These are phyloP conservation scores for Trogon surrucura DNA, from an alignment of 2,113 vertebrate species.

Conservation along the genomic window DNA sequence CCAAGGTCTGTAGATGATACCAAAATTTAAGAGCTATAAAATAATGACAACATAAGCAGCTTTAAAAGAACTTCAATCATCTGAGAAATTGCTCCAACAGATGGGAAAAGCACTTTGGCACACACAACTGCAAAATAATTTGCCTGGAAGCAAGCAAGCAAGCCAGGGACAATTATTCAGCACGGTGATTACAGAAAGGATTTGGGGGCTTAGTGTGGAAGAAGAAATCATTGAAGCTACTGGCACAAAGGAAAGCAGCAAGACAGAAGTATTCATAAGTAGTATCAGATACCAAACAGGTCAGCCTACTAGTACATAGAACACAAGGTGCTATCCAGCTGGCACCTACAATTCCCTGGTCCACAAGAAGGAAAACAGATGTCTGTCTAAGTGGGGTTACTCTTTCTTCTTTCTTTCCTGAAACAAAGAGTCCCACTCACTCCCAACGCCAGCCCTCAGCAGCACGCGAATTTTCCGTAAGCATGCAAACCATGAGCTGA, in stretches of 20 bases:
- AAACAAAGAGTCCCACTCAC: background rate
- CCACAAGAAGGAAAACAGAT: background rate
- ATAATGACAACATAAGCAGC: conserved; percentile 28
- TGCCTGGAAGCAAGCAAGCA: conserved; percentile 47
- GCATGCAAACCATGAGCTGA: background rate
- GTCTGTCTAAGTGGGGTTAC: background rate
- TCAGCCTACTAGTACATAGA: background rate
- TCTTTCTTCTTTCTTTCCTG: background rate
- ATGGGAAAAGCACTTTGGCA: conserved; percentile 59
- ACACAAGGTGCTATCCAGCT: background rate
- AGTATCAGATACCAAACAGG: background rate
- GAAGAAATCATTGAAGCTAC: background rate
- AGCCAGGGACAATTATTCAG: conserved; percentile 44
- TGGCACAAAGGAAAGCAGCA: background rate
- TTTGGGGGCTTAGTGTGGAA: background rate
- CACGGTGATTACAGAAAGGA: conserved; percentile 41
- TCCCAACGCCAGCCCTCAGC: background rate
- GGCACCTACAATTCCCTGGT: background rate
- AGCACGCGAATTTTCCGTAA: background rate
- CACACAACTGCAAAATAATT: conserved; percentile 69
- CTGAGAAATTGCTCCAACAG: conserved; percentile 58
- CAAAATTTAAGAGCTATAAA: conserved; percentile 21
- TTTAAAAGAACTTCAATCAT: conserved; percentile 41
- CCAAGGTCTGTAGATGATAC: background rate
- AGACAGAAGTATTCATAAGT: background rate